Evolutionary conservation across 2,797 vertebrate species (phyloP).

Genomic region (Gobionotothen gibberifrons): DNA sequence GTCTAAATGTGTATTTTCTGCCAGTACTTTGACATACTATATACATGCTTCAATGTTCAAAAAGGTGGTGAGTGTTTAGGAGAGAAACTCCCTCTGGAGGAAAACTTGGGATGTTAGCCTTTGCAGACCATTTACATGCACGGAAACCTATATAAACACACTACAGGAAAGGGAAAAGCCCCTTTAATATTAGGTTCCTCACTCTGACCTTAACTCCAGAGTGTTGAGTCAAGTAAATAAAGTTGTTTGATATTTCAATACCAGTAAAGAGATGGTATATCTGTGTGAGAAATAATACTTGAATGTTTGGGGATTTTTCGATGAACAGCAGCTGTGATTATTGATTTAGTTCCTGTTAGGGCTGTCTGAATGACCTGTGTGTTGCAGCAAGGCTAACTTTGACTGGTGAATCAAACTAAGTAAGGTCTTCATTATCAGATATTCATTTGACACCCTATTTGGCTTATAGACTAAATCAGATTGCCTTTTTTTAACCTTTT

Average conservation of each 20-base stretch:
- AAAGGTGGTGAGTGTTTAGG: no score
- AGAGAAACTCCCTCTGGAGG: no score
- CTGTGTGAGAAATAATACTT: not conserved
- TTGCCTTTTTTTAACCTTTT: not conserved
- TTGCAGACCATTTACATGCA: no score
- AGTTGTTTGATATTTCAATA: not conserved
- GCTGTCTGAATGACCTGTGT: not conserved
- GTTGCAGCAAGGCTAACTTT: not conserved
- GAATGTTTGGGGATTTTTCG: not conserved
- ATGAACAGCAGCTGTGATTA: conserved; percentile 7
- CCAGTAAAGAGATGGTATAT: not conserved
- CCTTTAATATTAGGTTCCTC: no score
- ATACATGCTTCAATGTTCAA: no score
- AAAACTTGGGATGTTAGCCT: no score
- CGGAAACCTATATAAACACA: no score
- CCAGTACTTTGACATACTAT: no score
- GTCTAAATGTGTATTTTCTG: no score
- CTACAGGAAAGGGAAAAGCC: no score
- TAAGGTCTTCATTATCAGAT: conserved; percentile 11
- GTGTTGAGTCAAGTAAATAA: conserved; percentile 3
- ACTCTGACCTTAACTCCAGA: not conserved
- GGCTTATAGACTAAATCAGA: not conserved
- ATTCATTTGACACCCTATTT: conserved; percentile 5
- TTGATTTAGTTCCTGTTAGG: not conserved
- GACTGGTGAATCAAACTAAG: conserved; percentile 15